A percentile compares a stretch with the other conserved stretches of the same genome.
Evolutionary conservation across 2,888 invertebrate genomes (phyloP).

Genomic region (Anoncus sp.): DNA sequence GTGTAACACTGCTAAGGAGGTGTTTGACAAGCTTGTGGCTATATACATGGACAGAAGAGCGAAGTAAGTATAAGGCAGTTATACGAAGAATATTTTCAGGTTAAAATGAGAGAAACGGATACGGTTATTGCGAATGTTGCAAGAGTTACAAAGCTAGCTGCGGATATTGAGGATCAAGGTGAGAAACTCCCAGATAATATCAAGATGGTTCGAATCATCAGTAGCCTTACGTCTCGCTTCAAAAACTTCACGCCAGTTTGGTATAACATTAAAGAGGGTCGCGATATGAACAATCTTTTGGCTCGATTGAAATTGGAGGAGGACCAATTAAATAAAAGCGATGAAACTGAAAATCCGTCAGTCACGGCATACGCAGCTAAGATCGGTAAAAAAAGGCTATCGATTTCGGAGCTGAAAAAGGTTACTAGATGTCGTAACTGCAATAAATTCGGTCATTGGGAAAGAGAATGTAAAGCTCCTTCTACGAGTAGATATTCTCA

Average conservation of each 20-base stretch:
- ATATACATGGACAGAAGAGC: not conserved
- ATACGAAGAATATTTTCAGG: conserved; percentile 35
- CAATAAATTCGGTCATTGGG: conserved; percentile 33
- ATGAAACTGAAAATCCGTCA: too few species aligned
- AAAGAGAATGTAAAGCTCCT: conserved; percentile 40
- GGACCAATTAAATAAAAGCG: conserved; percentile 44
- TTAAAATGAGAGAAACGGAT: conserved; percentile 43
- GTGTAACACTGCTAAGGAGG: not conserved
- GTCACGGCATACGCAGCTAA: too few species aligned
- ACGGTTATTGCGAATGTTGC: conserved; percentile 28
- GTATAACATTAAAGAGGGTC: conserved; percentile 49
- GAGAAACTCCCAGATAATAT: conserved; percentile 49
- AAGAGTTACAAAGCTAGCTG: conserved; percentile 22
- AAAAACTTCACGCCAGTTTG: conserved; percentile 39
- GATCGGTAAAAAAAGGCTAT: too few species aligned
- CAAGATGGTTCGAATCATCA: conserved; percentile 49
- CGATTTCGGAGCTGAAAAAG: too few species aligned
- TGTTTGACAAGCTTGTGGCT: not conserved
- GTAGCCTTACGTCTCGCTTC: conserved; percentile 30
- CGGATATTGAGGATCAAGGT: conserved; percentile 47
- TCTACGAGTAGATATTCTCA: too few species aligned
- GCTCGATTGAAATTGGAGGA: conserved; percentile 24
- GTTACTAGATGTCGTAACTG: too few species aligned
- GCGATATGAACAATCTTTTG: conserved; percentile 33
- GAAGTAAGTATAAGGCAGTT: conserved; percentile 29